Conservation (phyloP, 2,797 vertebrate species). For the Chiroxiphia lanceolata region DNA sequence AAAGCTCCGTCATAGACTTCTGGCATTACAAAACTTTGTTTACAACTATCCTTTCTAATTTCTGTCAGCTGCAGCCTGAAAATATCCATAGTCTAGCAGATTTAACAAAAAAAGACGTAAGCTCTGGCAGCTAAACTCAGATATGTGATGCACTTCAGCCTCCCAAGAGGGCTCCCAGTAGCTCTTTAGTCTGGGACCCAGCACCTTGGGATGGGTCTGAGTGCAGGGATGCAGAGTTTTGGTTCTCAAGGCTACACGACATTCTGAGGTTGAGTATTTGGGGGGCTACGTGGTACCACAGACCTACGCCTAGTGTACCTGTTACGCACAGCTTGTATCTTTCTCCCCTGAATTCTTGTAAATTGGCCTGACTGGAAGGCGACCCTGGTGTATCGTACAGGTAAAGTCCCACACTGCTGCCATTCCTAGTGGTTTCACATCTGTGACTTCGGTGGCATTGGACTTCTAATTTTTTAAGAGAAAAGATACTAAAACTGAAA, state of each 20-base stretch:
- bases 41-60: slow-evolving; percentile 29
- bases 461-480: background rate
- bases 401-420: background rate
- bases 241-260: background rate
- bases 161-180: background rate
- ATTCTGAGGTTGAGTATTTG: background rate
- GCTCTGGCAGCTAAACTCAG: background rate
- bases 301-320: background rate
- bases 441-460: background rate
- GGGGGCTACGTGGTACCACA: background rate
- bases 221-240: accelerated
- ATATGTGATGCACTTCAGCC: background rate
- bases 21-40: slow-evolving; percentile 9
- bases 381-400: accelerated
- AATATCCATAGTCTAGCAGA: background rate
- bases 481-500: slow-evolving; percentile 15
- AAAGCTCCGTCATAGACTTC: background rate
- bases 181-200: background rate
- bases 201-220: background rate
- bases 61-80: slow-evolving; percentile 30
- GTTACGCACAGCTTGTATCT: accelerated
- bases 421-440: background rate
- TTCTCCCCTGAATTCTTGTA: background rate
- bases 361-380: background rate
- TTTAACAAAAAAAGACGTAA: background rate